A percentile compares a stretch with the other conserved stretches of the same genome.
Conservation (phyloP, 2,113 vertebrate species). For the Sylvicapra grimmia region DNA sequence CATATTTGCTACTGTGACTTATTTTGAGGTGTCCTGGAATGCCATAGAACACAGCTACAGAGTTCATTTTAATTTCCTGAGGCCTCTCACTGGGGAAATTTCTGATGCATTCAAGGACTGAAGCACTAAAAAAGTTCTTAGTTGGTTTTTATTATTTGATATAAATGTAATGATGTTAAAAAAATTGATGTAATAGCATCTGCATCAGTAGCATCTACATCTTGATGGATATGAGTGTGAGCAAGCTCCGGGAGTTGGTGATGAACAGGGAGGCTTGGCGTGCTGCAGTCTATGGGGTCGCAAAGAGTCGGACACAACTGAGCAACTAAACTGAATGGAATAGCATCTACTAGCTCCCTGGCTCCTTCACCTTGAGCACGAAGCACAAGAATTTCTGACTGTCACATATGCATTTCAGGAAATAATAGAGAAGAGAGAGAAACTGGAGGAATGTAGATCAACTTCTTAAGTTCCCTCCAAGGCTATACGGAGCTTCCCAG, state of each 20-base stretch:
- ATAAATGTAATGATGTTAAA: slow-evolving; percentile 20
- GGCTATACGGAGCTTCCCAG: neutral
- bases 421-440: neutral
- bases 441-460: neutral
- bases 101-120: neutral
- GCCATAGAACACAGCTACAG: neutral
- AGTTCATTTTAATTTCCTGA: slow-evolving; percentile 55
- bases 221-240: neutral
- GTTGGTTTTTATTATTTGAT: slow-evolving; percentile 22
- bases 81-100: slow-evolving; percentile 18
- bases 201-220: neutral
- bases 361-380: neutral
- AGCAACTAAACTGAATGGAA: neutral
- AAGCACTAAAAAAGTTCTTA: slow-evolving; percentile 11
- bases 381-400: neutral
- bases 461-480: neutral
- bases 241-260: neutral
- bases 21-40: neutral
- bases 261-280: neutral
- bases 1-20: neutral
- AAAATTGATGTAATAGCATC: neutral
- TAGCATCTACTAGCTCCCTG: neutral
- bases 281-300: neutral
- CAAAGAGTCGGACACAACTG: neutral
- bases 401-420: neutral